These are phyloP conservation scores for silkworm (Bombyx mori) DNA, from an alignment of 1,140 invertebrate genomes.

Conservation along the genomic window DNA sequence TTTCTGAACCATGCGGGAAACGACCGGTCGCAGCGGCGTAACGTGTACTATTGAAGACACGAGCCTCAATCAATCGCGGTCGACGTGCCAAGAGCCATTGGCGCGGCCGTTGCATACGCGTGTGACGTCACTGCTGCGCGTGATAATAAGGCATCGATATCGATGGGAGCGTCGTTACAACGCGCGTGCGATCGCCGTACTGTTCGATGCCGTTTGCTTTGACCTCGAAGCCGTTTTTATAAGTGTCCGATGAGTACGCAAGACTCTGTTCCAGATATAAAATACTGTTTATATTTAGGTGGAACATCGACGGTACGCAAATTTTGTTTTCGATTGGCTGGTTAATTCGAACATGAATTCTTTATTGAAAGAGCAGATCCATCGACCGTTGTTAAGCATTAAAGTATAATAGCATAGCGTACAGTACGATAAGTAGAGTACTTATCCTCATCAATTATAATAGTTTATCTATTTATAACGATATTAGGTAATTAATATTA, in stretches of 20 bases:
- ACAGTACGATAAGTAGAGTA: too few relatives aligned
- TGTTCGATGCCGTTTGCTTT: slow-evolving; percentile 41
- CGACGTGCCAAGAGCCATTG: slow-evolving; percentile 58
- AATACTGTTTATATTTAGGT: slow-evolving; percentile 60
- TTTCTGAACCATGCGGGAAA: slow-evolving; percentile 62
- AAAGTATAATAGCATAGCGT: too few relatives aligned
- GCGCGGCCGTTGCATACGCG: slow-evolving; percentile 46
- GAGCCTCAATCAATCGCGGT: slow-evolving; percentile 41
- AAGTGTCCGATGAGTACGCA: slow-evolving; percentile 61
- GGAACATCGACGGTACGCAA: slow-evolving; percentile 25
- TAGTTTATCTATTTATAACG: too few relatives aligned
- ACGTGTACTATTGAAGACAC: slow-evolving; percentile 43
- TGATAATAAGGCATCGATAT: slow-evolving; percentile 50
- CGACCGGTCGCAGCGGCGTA: slow-evolving; percentile 36
- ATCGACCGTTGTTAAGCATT: too few relatives aligned
- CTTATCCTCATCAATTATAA: too few relatives aligned
- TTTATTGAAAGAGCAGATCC: too few relatives aligned
- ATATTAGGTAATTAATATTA: too few relatives aligned
- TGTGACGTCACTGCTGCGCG: slow-evolving; percentile 53
- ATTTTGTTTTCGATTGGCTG: slow-evolving; percentile 7
- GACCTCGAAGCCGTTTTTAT: slow-evolving; percentile 65
- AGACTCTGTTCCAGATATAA: slow-evolving; percentile 46
- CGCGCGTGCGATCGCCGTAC: slow-evolving; percentile 51
- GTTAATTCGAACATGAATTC: too few relatives aligned
- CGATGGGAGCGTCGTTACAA: slow-evolving; percentile 49